Conservation (phyloP, 2,113 vertebrate genomes). For the Penelope pileata region DNA sequence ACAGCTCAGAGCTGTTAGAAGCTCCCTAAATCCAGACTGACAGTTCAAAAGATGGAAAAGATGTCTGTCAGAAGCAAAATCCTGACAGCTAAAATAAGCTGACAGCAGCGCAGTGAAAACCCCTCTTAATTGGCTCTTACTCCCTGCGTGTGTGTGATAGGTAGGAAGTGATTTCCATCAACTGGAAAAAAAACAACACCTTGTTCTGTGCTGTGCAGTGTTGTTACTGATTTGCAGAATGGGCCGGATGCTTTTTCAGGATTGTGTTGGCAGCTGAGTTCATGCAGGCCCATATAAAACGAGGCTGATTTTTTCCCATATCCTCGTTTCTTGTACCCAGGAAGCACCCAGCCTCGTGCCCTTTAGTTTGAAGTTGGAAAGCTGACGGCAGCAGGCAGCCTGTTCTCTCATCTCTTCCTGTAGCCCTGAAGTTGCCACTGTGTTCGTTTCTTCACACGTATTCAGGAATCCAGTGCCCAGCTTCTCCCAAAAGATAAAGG, state of each 20-base stretch:
- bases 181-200: background rate
- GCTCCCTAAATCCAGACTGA: background rate
- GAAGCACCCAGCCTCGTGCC: background rate
- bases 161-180: background rate
- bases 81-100: background rate
- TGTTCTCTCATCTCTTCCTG: background rate
- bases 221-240: background rate
- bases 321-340: background rate
- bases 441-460: background rate
- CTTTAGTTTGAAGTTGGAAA: background rate
- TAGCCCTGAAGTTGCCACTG: background rate
- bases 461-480: background rate
- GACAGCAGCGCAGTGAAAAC: background rate
- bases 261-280: background rate
- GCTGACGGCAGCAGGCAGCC: background rate
- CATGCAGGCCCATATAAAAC: background rate
- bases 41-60: background rate
- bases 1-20: background rate
- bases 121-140: background rate
- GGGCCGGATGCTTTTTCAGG: background rate
- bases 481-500: background rate
- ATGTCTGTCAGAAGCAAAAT: conserved; percentile 2
- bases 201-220: background rate
- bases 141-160: background rate
- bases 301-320: background rate